phyloP scores from a whole-genome alignment of 2,797 vertebrate genomes.

The Melanogrammus aeglefinus region DNA sequence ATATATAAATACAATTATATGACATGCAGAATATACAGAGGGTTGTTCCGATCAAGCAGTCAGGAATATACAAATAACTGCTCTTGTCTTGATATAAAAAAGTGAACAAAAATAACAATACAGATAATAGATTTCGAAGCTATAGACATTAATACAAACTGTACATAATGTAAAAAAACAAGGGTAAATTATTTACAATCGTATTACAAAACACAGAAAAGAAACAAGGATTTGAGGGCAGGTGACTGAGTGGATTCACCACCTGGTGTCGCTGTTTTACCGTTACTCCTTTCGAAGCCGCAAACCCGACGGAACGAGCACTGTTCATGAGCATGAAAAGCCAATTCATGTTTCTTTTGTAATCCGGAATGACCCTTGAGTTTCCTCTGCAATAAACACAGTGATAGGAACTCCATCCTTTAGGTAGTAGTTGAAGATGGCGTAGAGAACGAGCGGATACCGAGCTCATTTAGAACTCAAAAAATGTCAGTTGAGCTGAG shows the following conservation, averaged over 20 bases:
- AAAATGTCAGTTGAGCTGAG: not conserved
- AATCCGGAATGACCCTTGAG: not conserved
- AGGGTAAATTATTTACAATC: conserved; percentile 41
- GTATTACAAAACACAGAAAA: not conserved
- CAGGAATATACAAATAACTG: conserved; percentile 39
- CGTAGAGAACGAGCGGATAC: not conserved
- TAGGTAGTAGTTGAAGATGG: not conserved
- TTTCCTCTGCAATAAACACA: not conserved
- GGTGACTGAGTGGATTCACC: conserved; percentile 25
- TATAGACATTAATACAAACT: conserved; percentile 12
- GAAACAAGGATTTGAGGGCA: conserved; percentile 8
- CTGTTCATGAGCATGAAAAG: not conserved
- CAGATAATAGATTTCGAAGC: not conserved
- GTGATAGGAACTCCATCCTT: not conserved
- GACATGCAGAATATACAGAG: conserved; percentile 34
- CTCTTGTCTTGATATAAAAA: conserved; percentile 56
- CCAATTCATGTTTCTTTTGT: not conserved
- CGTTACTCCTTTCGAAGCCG: not conserved
- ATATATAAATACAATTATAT: conserved; percentile 57
- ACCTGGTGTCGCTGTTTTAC: not conserved
- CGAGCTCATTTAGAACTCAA: not conserved
- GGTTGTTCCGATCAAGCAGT: conserved; percentile 50
- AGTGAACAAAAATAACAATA: conserved; percentile 27
- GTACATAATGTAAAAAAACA: conserved; percentile 13
- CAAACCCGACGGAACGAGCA: not conserved